A percentile compares a stretch with the other conserved stretches of the same genome.
These are phyloP conservation scores for Mongoloraphidia duomilia DNA, from an alignment of 2,888 invertebrate species.

Conservation along the genomic window DNA sequence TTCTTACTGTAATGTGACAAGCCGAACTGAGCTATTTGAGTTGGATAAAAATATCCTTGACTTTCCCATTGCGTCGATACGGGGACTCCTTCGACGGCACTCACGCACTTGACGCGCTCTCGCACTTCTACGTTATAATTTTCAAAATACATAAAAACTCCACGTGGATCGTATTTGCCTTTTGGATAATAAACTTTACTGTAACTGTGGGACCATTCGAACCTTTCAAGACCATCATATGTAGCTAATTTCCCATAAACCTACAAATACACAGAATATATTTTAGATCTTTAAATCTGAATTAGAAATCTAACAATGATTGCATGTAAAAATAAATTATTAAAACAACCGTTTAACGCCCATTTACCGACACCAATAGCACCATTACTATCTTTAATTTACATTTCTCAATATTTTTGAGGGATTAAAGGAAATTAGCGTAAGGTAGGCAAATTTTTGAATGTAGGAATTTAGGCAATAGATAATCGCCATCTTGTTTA, in stretches of 20 bases:
- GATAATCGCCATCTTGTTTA: no score
- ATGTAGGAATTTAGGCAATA: no score
- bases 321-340: no score
- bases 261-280: conserved; percentile 28
- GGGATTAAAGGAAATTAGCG: no score
- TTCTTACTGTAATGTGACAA: conserved; percentile 95
- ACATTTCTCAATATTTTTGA: no score
- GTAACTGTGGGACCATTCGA: conserved; percentile 92
- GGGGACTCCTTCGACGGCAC: conserved; percentile 85
- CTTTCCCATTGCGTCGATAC: conserved; percentile 96
- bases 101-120: conserved; percentile 91
- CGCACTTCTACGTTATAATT: conserved; percentile 96
- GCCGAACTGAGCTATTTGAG: conserved; percentile 97
- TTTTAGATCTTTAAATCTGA: neutral
- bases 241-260: conserved; percentile 73
- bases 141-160: conserved; percentile 92
- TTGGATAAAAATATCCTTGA: conserved; percentile 92
- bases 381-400: no score
- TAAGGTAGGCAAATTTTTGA: no score
- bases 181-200: conserved; percentile 82
- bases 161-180: conserved; percentile 75
- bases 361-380: no score
- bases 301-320: neutral
- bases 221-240: conserved; percentile 59
- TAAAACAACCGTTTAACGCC: no score